Percentiles rank a stretch among this genome's conserved stretches.
phyloP scores from a whole-genome alignment of 64 coral and sea anemone species.

The Pocillopora damicornis region DNA sequence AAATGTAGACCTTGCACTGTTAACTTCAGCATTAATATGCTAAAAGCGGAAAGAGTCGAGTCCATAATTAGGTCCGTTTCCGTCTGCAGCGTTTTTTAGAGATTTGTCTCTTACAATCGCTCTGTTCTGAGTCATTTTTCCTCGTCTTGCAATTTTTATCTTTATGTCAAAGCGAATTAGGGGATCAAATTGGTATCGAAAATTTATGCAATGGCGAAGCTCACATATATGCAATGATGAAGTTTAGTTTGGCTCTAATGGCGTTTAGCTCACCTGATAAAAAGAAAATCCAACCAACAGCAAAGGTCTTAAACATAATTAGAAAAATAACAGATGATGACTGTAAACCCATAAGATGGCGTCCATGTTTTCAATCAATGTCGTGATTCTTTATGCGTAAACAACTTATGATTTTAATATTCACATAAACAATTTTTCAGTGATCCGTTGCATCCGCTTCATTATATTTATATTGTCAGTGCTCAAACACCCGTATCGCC shows the following conservation, averaged over 20 bases:
- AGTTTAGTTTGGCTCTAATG: not conserved
- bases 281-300: not conserved
- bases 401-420: not conserved
- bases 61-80: too few species aligned
- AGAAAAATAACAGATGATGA: not conserved
- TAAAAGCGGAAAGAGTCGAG: too few species aligned
- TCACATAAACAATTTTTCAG: not conserved
- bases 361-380: not conserved
- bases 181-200: too few species aligned
- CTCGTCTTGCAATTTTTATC: too few species aligned
- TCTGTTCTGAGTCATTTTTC: too few species aligned
- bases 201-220: not conserved
- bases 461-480: not conserved
- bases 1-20: too few species aligned
- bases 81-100: too few species aligned
- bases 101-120: too few species aligned
- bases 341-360: not conserved
- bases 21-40: too few species aligned
- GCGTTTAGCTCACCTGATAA: constrained; percentile 14
- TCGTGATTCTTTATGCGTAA: constrained; percentile 34
- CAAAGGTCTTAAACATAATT: not conserved
- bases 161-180: too few species aligned
- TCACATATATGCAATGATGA: not conserved
- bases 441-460: not conserved
- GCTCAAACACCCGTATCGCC: not conserved